Evolutionary conservation across 2,113 vertebrate genomes (phyloP), one percentile per base, ranked within the genome.

Genomic region (Neopipo cinnamomea): DNA sequence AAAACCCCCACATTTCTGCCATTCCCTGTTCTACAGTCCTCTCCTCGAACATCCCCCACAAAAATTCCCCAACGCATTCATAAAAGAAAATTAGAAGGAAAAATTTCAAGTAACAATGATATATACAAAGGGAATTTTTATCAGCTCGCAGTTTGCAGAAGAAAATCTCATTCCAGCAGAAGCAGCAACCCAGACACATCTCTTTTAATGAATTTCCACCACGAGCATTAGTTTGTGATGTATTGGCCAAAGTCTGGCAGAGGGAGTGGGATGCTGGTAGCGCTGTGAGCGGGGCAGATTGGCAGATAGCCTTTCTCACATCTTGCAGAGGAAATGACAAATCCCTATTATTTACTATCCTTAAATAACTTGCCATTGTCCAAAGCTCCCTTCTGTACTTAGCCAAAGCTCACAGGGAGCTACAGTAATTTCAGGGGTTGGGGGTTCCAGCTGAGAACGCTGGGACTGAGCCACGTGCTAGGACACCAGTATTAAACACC

Each of bases 101-200:
- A 74, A 80, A 59, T 75, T 84, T 85, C 85, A 67, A 65, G 76
- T 56, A 37, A 44, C 63, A 28, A 33, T 81, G 72, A 9, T 86
- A 80, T 86, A 88, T 78, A 90, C 92, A 92, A 93, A 88, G 56
- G 28, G 65, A 92, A 86, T 95, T 85, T 95, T 94, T 89, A 94
- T 90, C 92, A 92, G 46, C 63, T 93, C 41, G 59, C 84, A 39
- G 59, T 86, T 92, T 90, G 72, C 92, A 92, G 90, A 67, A 73
- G 78, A 70, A 91, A 96, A 92, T 88, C 63, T 77, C 75, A 44
- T 78, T 96, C 61, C 76, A 75, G 79, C 61, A 66, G 90, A 67
- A 88, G 77, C 49, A 88, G 68, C 52, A 89, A 61, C 52, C 35
- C 82, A 84, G 95, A 52, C 79, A 63, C 55, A 28, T 77, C 75